Evolutionary conservation across 35 echinoderm and acorn worm genomes (phyloP).

Genomic region (Chiridota heheva): DNA sequence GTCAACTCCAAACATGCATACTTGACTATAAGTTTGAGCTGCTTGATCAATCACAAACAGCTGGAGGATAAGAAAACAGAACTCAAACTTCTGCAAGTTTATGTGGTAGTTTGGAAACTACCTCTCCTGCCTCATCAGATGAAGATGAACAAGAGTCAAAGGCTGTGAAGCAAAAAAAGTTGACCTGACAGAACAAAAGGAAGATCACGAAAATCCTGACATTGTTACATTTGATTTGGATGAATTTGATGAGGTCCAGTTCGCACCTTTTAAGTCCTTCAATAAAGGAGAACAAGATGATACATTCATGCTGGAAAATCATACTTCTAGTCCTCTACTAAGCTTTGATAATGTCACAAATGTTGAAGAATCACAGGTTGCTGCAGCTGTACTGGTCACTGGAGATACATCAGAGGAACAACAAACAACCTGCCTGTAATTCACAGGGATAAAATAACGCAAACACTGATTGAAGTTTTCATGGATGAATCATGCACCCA

Average conservation of each 20-base stretch:
- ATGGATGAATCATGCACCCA: neutral
- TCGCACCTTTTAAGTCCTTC: neutral
- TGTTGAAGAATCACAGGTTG: neutral
- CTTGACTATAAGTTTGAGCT: constrained; percentile 4
- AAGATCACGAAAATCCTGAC: neutral
- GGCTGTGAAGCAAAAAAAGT: neutral
- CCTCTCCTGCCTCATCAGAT: constrained; percentile 7
- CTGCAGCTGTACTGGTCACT: no score
- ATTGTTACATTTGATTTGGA: neutral
- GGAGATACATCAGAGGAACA: no score
- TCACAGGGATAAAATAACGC: constrained; percentile 11
- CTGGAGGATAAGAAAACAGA: constrained; percentile 18
- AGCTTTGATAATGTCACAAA: neutral
- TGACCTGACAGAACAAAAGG: neutral
- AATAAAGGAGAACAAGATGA: constrained; percentile 20
- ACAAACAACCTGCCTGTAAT: no score
- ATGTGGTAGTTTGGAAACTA: neutral
- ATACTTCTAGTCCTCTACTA: constrained; percentile 18
- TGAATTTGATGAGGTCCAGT: constrained; percentile 15
- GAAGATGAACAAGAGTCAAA: neutral
- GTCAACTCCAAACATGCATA: neutral
- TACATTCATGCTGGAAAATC: neutral
- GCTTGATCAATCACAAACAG: neutral
- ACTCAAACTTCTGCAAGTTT: constrained; percentile 16
- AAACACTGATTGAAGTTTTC: constrained; percentile 16